Base-by-base conservation (phyloP, 2,113 vertebrate genomes). In the Melanotaenia duboulayi region DNA sequence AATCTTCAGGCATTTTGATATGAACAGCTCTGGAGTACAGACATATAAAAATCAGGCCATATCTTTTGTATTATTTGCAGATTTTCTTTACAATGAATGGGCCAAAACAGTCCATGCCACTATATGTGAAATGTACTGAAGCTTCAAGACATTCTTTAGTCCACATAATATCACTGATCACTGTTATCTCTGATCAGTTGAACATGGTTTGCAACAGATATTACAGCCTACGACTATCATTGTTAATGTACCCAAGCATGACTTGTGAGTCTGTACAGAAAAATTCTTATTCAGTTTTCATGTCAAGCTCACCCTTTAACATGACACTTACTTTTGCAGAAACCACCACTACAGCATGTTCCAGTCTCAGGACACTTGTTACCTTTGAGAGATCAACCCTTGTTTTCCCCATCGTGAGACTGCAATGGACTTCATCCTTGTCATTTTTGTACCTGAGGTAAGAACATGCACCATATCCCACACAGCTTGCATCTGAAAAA, bases 21-120 rank as follows among this genome's bases (percentile, higher is more conserved):
- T 69, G 64, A 4, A 74, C 44, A 11, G 72, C 72, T 59, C 44
- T 20, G 6, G 56, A 76, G 2, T n/a, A n/a, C n/a, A n/a, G n/a
- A n/a, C 28, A 56, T n/a, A 50, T 67, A 25, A 75, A 54, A 4
- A 75, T 40, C 12, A 75, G 2, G 0, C 64, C 73, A 16, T 67
- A 57, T 60, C 62, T 39, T 42, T 65, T 65, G 17, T 40, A 14
- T 52, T 67, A 48, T 46, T 50, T 75, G 35, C 20, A 11, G 7
- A 16, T 12, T 24, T 42, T 60, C 37, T 39, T 60, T 13, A 60
- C 20, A 13, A 42, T n/a, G n/a, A n/a, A n/a, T n/a, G n/a, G n/a
- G n/a, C n/a, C n/a, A n/a, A n/a, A n/a, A n/a, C n/a, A n/a, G n/a
- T n/a, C n/a, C n/a, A n/a, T n/a, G n/a, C n/a, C n/a, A n/a, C n/a